phyloP scores from a whole-genome alignment of 37 sponge, comb jelly and placozoan genomes.

The Corticium candelabrum region DNA sequence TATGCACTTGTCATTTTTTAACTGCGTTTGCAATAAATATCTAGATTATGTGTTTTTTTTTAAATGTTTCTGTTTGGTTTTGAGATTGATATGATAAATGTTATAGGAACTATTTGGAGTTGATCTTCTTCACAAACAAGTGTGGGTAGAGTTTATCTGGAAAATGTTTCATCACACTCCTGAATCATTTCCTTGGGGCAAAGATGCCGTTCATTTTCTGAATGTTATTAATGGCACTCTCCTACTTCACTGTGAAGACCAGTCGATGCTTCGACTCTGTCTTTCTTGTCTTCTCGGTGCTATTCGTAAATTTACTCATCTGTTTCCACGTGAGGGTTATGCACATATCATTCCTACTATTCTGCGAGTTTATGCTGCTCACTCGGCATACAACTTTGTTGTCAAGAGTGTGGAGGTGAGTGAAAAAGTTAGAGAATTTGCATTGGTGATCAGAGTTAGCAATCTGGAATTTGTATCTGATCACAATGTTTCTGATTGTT shows the following conservation, averaged over 20 bases:
- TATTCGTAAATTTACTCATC: conserved; percentile 25
- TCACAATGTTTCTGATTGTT: background rate
- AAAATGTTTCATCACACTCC: background rate
- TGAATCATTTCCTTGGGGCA: background rate
- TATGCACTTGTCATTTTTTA: no score
- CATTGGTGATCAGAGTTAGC: no score
- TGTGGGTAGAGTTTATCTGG: conserved; percentile 2
- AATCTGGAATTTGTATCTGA: no score
- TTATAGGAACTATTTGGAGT: background rate
- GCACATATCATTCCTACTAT: conserved; percentile 41
- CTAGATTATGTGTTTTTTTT: background rate
- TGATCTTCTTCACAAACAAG: conserved; percentile 3
- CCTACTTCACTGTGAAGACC: conserved; percentile 54
- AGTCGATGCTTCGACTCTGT: conserved; percentile 27
- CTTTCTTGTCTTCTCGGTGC: conserved; percentile 27
- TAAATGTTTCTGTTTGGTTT: no score
- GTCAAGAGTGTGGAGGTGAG: conserved; percentile 19
- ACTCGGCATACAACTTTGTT: conserved; percentile 40
- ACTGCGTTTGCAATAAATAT: no score
- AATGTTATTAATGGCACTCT: conserved; percentile 56
- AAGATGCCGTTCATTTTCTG: conserved; percentile 29
- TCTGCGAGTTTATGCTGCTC: conserved; percentile 53
- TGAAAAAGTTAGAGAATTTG: no score
- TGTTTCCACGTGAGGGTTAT: conserved; percentile 35
- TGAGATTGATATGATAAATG: no score